These are phyloP conservation scores for Trichopoda pennipes DNA, from an alignment of 2,888 invertebrate genomes.

Conservation along the genomic window DNA sequence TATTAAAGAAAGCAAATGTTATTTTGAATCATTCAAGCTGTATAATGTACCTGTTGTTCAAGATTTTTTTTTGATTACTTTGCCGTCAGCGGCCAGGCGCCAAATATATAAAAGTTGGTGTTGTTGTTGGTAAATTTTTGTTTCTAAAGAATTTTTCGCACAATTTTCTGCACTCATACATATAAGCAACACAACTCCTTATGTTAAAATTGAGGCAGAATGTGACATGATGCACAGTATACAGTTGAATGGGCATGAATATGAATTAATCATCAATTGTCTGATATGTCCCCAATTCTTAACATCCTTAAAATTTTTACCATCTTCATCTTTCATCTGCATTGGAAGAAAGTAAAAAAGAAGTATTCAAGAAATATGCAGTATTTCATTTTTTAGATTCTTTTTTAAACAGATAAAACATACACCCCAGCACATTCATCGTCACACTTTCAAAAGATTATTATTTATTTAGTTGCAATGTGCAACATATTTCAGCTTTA, in stretches of 20 bases:
- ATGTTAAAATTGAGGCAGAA: slow-evolving; percentile 37
- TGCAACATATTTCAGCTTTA: slow-evolving; percentile 59
- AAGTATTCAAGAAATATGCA: slow-evolving; percentile 25
- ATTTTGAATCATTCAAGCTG: slow-evolving; percentile 1
- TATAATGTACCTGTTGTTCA: slow-evolving; percentile 46
- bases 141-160: slow-evolving; percentile 53
- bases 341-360: slow-evolving; percentile 40
- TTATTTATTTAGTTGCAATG: slow-evolving; percentile 24
- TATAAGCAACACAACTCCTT: slow-evolving; percentile 14
- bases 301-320: slow-evolving; percentile 59
- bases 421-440: slow-evolving; percentile 28
- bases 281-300: slow-evolving; percentile 72
- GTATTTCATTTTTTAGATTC: slow-evolving; percentile 61
- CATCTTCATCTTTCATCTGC: slow-evolving; percentile 63
- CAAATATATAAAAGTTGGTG: slow-evolving; percentile 31
- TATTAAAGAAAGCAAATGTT: slow-evolving; percentile 44
- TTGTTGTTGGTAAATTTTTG: slow-evolving; percentile 29
- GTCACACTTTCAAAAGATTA: slow-evolving; percentile 20
- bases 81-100: slow-evolving; percentile 57
- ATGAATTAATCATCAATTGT: slow-evolving; percentile 76
- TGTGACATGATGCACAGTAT: slow-evolving; percentile 45
- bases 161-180: slow-evolving; percentile 20
- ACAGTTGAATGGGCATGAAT: slow-evolving; percentile 58
- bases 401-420: slow-evolving; percentile 51
- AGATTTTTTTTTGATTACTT: slow-evolving; percentile 55